Conservation (phyloP, 2,888 invertebrate genomes). For the Andrena flavipes region DNA sequence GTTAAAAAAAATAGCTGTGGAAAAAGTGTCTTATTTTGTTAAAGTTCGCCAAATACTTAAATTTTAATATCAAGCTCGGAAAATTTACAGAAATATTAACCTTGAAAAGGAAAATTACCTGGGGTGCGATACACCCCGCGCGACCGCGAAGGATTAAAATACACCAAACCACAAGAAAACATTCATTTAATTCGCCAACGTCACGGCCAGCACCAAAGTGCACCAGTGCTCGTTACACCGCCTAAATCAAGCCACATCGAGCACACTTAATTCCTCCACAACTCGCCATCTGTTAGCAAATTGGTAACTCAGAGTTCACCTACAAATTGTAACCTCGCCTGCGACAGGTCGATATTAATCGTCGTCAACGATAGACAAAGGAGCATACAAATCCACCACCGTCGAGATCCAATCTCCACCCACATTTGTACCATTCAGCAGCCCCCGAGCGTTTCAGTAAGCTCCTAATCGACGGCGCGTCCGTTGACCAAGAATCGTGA, state of each 20-base stretch:
- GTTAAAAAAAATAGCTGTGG: too few relatives aligned
- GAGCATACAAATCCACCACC: not conserved
- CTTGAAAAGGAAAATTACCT: not conserved
- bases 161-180: not conserved
- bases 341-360: too few relatives aligned
- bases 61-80: too few relatives aligned
- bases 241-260: not conserved
- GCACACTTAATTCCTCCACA: not conserved
- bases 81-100: too few relatives aligned
- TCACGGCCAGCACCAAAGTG: not conserved
- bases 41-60: too few relatives aligned
- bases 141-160: not conserved
- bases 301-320: too few relatives aligned
- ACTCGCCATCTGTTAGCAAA: too few relatives aligned
- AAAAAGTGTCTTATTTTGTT: too few relatives aligned
- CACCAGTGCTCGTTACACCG: not conserved
- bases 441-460: not conserved
- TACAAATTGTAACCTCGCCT: too few relatives aligned
- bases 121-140: not conserved
- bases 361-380: not conserved
- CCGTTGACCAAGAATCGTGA: not conserved
- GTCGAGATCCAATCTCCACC: not conserved
- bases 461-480: not conserved
- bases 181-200: not conserved
- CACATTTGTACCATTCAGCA: not conserved